Base-by-base conservation (phyloP, 2,113 vertebrate genomes). In the Centropristis striata region DNA sequence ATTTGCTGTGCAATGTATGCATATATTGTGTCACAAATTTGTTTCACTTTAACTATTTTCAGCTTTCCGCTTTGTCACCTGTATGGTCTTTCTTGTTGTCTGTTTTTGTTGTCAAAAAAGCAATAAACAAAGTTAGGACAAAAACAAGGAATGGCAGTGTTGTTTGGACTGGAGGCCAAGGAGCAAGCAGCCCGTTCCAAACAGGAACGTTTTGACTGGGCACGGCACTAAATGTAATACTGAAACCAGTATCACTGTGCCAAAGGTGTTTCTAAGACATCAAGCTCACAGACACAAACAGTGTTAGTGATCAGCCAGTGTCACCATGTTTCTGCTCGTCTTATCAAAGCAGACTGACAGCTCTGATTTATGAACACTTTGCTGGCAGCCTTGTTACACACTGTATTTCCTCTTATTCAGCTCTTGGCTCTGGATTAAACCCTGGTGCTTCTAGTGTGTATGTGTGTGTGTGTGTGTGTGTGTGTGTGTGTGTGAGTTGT, bases 401-500 rank as follows among this genome's bases (percentile, higher is more conserved):
- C 67, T 63, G 49, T 4, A 9, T 60, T 70, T 65, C 28, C 70
- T 71, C 70, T 71, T 23, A 47, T 59, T 75, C 36, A 63, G 42
- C 42, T 59, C 70, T 41, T 65, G 55, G 55, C 70, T 42, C 75
- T 57, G 71, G 66, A 58, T 78, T 67, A 53, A 71, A 80, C 44
- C 46, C 32, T 57, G 18, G 6, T 0, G 3, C 55, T 50, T 47
- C 4, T 8, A 57, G 57, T 27, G 53, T n/a, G 41, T 32, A 1
- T 41, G 58, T 60, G 32, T 55, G 59, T 25, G 57, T 71, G 51
- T 42, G 37, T 27, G 72, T 37, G 58, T n/a, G 46, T 18, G 18
- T 49, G 58, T n/a, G 53, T 49, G 51, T 51, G 63, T 59, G 39
- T 65, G 4, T 58, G 54, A 28, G n/a, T 53, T 23, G 54, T 18